These are phyloP conservation scores for Apamea sordens DNA, from an alignment of 2,888 invertebrate species.

Conservation along the genomic window DNA sequence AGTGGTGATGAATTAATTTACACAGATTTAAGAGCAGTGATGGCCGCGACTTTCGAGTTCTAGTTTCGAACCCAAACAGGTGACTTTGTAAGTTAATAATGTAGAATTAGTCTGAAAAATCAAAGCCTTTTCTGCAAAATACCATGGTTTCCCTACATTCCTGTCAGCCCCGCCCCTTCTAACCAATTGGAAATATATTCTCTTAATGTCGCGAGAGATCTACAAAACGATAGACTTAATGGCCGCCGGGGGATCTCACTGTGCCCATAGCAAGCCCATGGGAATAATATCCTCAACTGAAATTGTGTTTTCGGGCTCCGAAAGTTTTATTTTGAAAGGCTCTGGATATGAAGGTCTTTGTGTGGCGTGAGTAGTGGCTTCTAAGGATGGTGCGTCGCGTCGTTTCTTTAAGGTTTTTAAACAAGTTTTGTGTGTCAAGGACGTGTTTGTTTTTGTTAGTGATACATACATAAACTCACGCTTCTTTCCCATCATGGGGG, in stretches of 20 bases:
- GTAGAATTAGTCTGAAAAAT: background rate
- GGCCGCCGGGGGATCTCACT: slow-evolving; percentile 66
- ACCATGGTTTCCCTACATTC: slow-evolving; percentile 42
- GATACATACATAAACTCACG: background rate
- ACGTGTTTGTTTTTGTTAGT: slow-evolving; percentile 8
- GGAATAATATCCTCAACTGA: slow-evolving; percentile 64
- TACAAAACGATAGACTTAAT: slow-evolving; percentile 77
- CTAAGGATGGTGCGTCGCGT: background rate
- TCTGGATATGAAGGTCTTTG: slow-evolving; percentile 38
- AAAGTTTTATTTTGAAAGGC: slow-evolving; percentile 64
- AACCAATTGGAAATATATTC: slow-evolving; percentile 78
- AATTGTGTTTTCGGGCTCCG: slow-evolving; percentile 59
- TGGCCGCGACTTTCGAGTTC: background rate
- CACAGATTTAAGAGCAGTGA: no score
- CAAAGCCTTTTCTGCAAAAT: background rate
- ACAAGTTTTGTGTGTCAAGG: slow-evolving; percentile 14
- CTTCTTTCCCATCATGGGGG: no score
- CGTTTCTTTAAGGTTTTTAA: slow-evolving; percentile 27
- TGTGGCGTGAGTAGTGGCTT: slow-evolving; percentile 42
- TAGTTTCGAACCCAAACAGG: background rate
- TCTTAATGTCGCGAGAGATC: slow-evolving; percentile 78
- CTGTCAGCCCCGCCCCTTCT: slow-evolving; percentile 66
- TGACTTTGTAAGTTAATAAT: background rate
- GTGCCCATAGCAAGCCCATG: slow-evolving; percentile 59
- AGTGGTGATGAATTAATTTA: no score